Evolutionary conservation across 2,888 invertebrate genomes (phyloP), one percentile per base, ranked within the genome.

Genomic region (Amphipoea lucens): DNA sequence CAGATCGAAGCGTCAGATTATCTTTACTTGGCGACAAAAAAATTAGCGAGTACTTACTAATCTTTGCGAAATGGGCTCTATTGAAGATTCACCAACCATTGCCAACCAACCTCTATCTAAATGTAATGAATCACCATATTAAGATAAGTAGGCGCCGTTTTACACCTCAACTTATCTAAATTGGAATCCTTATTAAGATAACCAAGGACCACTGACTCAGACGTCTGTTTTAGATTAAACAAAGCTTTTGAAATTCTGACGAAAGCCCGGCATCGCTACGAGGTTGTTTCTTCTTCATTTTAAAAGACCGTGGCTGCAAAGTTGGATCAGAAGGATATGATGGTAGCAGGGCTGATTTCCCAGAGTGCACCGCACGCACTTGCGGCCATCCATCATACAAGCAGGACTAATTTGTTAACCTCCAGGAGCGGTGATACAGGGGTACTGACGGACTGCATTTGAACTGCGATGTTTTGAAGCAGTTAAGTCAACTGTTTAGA

Each of bases 111-210:
- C 57, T n/a, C 60, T 73, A 76, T 76, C 76, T 63, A 51, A 76
- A 74, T n/a, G n/a, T 72, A 73, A 81, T 84, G 74, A 84, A 83
- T 84, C 84, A 81, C 45, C 84, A 48, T 77, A 82, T 74, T 48
- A 76, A 80, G 83, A 81, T 81, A 83, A 70, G 48, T 67, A 78
- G 78, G 81, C 81, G 72, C 75, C 74, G n/a, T 74, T 71, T 74
- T 74, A 81, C 77, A 40, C 62, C 63, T 73, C 40, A 65, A 72
- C 67, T 69, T 73, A 84, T 84, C 84, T 84, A 57, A 84, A 84
- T 84, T 74, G 54, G 71, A 74, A 74, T 81, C 81, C 81, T 65
- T 83, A 72, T 77, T 80, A 57, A 60, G 68, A 75, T 73, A 65
- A 75, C 14, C 63, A 54, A 71, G 51, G 60, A 62, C 54, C 45